Percentiles rank a stretch among this genome's conserved stretches.
These are phyloP conservation scores for Streptopelia turtur DNA, from an alignment of 2,797 vertebrate species.

Conservation along the genomic window DNA sequence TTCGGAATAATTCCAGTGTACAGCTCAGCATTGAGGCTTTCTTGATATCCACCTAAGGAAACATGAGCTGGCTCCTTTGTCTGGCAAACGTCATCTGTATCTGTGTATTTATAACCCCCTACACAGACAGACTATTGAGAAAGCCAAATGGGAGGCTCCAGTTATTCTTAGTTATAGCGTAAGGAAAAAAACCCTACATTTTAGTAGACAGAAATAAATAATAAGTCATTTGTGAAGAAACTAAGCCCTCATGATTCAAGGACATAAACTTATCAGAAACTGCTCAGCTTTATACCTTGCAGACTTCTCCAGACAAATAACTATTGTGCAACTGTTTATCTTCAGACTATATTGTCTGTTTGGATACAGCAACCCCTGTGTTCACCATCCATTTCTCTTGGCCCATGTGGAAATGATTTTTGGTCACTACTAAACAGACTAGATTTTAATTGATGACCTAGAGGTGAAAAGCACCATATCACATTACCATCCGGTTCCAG, in stretches of 20 bases:
- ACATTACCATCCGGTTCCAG: slow-evolving; percentile 36
- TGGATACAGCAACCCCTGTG: slow-evolving; percentile 7
- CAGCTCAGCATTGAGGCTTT: background rate
- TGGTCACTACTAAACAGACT: background rate
- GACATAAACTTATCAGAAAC: background rate
- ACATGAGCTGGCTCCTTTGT: slow-evolving; percentile 38
- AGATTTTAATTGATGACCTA: slow-evolving; percentile 48
- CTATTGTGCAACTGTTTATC: slow-evolving; percentile 15
- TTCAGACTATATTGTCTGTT: slow-evolving; percentile 48
- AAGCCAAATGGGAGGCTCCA: slow-evolving; percentile 5
- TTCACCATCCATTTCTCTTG: background rate
- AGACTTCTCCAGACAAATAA: slow-evolving; percentile 14
- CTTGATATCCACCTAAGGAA: slow-evolving; percentile 19
- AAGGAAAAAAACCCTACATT: background rate
- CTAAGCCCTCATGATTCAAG: background rate
- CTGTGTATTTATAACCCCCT: slow-evolving; percentile 44
- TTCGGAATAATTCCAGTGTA: background rate
- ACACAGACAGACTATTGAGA: slow-evolving; percentile 28
- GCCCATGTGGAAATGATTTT: slow-evolving; percentile 63
- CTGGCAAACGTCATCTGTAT: background rate
- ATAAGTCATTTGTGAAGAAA: background rate
- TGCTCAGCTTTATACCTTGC: slow-evolving; percentile 24
- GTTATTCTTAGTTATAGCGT: background rate
- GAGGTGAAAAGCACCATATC: slow-evolving; percentile 34
- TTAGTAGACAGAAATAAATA: background rate